Evolutionary conservation across 2,797 vertebrate genomes (phyloP).

Genomic region (Potorous gilbertii): DNA sequence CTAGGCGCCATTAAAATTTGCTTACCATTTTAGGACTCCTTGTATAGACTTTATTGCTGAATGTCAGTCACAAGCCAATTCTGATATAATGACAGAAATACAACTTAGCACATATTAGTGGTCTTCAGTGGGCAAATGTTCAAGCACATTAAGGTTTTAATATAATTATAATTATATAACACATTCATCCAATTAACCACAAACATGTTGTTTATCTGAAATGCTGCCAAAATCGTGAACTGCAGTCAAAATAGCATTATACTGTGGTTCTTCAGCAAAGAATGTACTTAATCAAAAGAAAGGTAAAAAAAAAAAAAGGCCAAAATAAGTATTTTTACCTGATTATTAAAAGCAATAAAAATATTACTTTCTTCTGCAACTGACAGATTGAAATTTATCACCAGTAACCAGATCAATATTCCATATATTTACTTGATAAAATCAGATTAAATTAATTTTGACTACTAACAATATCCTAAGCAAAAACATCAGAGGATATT

Average conservation of each 20-base stretch:
- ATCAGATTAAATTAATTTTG: conserved; percentile 71
- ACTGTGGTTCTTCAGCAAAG: conserved; percentile 74
- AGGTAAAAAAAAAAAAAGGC: conserved; percentile 69
- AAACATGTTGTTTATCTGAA: conserved; percentile 86
- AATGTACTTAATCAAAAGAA: conserved; percentile 73
- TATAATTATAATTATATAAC: conserved; percentile 84
- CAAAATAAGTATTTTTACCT: conserved; percentile 82
- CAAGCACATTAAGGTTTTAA: conserved; percentile 82
- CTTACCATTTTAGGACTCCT: conserved; percentile 32
- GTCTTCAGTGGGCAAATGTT: conserved; percentile 79
- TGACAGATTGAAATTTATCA: conserved; percentile 70
- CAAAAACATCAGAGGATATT: neutral
- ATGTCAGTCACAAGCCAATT: conserved; percentile 54
- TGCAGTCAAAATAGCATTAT: conserved; percentile 81
- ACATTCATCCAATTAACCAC: conserved; percentile 85
- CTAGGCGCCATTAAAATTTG: conserved; percentile 15
- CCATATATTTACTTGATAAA: conserved; percentile 79
- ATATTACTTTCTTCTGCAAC: conserved; percentile 74
- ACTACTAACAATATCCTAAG: conserved; percentile 71
- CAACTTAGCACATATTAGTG: conserved; percentile 69
- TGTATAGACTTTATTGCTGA: conserved; percentile 33
- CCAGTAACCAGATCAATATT: conserved; percentile 55
- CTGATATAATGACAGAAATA: conserved; percentile 65
- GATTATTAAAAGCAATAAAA: conserved; percentile 64
- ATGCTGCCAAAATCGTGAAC: conserved; percentile 81